A percentile compares a stretch with the other conserved stretches of the same genome.
Evolutionary conservation across 2,797 vertebrate species (phyloP).

Genomic region (Rallus crepitans): DNA sequence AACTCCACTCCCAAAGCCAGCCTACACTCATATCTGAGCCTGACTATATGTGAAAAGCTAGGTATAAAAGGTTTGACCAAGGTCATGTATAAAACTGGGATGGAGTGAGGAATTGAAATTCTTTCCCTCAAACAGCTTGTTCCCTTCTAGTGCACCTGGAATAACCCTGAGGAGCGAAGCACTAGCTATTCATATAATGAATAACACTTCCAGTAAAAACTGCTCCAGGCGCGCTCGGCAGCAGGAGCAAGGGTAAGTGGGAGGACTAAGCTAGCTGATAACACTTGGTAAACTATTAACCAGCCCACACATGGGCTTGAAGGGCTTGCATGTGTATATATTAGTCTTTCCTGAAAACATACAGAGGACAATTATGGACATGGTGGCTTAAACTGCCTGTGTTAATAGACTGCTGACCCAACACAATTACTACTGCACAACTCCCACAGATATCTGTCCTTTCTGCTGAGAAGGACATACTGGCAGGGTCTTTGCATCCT

Average conservation of each 20-base stretch:
- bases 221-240: neutral
- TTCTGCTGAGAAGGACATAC: conserved; percentile 24
- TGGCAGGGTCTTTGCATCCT: neutral
- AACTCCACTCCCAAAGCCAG: neutral
- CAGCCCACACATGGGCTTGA: conserved; percentile 43
- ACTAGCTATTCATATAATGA: neutral
- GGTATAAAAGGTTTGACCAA: neutral
- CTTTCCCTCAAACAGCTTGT: neutral
- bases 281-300: conserved; percentile 59
- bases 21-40: neutral
- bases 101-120: neutral
- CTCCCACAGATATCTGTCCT: conserved; percentile 37
- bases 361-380: conserved; percentile 21
- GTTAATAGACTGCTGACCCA: conserved; percentile 45
- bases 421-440: neutral
- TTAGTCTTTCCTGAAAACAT: conserved; percentile 48
- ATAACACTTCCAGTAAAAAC: conserved; percentile 23
- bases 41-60: neutral
- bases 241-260: conserved; percentile 4
- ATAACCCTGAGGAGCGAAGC: neutral
- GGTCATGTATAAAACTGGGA: neutral
- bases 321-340: conserved; percentile 4
- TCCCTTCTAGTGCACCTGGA: neutral
- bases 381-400: neutral
- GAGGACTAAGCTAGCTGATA: conserved; percentile 43